These are phyloP conservation scores for Planiliza haematocheilus DNA, from an alignment of 2,113 vertebrate species.

Conservation along the genomic window DNA sequence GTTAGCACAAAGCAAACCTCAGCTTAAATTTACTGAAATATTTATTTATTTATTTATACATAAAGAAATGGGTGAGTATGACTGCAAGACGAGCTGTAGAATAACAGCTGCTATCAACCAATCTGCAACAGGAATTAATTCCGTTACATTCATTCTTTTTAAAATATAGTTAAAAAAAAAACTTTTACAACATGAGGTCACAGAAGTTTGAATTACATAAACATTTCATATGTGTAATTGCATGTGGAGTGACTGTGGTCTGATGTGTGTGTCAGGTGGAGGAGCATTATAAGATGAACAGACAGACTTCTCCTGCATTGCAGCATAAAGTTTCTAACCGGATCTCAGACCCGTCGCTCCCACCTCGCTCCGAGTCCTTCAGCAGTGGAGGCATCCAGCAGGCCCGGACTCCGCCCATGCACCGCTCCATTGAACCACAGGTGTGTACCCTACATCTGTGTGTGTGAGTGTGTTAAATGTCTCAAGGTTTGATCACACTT, in stretches of 20 bases:
- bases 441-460: conserved; percentile 68
- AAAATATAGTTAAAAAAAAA: too few species aligned
- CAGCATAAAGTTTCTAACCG: conserved; percentile 98
- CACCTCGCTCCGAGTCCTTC: conserved; percentile 97
- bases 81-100: too few species aligned
- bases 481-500: conserved; percentile 15
- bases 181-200: neutral
- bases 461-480: neutral
- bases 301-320: conserved; percentile 92
- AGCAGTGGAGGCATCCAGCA: conserved; percentile 95
- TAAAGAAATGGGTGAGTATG: too few species aligned
- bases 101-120: too few species aligned
- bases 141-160: too few species aligned
- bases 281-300: conserved; percentile 90
- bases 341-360: conserved; percentile 96
- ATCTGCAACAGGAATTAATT: too few species aligned
- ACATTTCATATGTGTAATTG: neutral
- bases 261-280: conserved; percentile 85
- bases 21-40: too few species aligned
- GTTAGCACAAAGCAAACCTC: too few species aligned
- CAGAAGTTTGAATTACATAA: neutral
- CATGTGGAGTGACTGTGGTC: conserved; percentile 29
- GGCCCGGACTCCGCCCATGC: conserved; percentile 94
- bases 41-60: too few species aligned
- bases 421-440: conserved; percentile 94